A percentile compares a stretch with the other conserved stretches of the same genome.
Evolutionary conservation across 2,888 invertebrate species (phyloP).

Genomic region (Gandaritis pyraliata): DNA sequence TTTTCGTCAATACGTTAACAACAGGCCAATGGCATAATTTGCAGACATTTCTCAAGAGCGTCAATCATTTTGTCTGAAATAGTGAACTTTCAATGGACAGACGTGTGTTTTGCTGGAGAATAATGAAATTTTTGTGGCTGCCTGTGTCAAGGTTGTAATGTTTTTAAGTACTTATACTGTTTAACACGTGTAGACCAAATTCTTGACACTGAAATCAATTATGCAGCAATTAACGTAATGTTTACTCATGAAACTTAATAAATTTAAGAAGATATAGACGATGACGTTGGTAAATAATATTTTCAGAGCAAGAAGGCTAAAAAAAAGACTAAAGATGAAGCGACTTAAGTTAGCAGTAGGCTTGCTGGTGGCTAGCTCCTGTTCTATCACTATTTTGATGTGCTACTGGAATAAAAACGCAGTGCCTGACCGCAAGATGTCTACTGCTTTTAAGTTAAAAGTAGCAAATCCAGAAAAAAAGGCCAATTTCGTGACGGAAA

Average conservation of each 20-base stretch:
- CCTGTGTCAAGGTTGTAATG: constrained; percentile 51
- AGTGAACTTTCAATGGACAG: constrained; percentile 9
- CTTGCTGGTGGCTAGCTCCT: constrained; percentile 44
- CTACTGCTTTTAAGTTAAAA: constrained; percentile 1
- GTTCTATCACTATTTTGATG: constrained; percentile 52
- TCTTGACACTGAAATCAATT: neutral
- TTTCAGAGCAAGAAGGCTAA: constrained; percentile 61
- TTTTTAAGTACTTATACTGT: neutral
- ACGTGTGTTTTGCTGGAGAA: constrained; percentile 41
- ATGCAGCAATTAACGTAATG: neutral
- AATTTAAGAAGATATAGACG: no score
- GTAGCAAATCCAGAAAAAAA: constrained; percentile 19
- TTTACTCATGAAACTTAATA: constrained; percentile 1
- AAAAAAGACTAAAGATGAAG: constrained; percentile 54
- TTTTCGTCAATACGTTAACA: constrained; percentile 1
- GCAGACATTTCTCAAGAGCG: constrained; percentile 4
- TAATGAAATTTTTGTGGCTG: constrained; percentile 48
- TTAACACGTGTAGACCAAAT: neutral
- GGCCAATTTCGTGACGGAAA: constrained; percentile 30
- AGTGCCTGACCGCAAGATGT: constrained; percentile 19
- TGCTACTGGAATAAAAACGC: constrained; percentile 55
- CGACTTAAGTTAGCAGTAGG: constrained; percentile 54
- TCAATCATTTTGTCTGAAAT: neutral
- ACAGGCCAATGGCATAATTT: neutral
- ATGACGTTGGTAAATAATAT: neutral